Evolutionary conservation across 2,797 vertebrate genomes (phyloP), one percentile per base, ranked within the genome.

Genomic region (Alectoris magna): DNA sequence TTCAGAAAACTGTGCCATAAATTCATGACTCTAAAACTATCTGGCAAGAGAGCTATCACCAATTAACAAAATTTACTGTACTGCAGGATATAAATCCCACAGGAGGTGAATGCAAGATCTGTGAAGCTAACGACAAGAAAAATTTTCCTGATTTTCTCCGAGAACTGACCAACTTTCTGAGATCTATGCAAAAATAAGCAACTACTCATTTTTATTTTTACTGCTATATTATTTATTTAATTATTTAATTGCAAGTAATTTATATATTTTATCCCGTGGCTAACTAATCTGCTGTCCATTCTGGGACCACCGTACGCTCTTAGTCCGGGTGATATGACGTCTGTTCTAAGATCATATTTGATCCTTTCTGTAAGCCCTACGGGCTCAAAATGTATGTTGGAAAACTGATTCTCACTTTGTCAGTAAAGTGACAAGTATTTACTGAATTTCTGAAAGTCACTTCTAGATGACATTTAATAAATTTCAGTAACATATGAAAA

Each of bases 361-460:
- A 97, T 98, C 97, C 96, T 97, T 95, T 80, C 43, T 84, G 97
- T 98, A 98, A 97, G 97, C 97, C 97, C 97, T 97, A 98, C 5
- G 97, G 97, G 97, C 97, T 97, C 90, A 78, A 91, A 94, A 91
- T 6, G 4, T 56, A 90, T 39, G 89, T 91, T 84, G 16, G 60
- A 93, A 93, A 95, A 82, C 11, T 62, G 38, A 68, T 56, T 93
- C 48, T 78, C 21, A 63, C 14, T 75, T 95, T 86, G 91, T 93
- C 74, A 95, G 88, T 91, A 69, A 36, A 69, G 15, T 88, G 9
- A 46, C 43, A 91, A 83, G 8, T 98, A 97, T 98, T 97, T 98
- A 97, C 97, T 96, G 76, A 90, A 91, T 2, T 2, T 38, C 66
- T 6, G 70, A 10, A 90, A 58, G 9, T 38, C 63, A 84, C 70